A percentile compares a stretch with the other conserved stretches of the same genome.
These are phyloP conservation scores for Drosophila parthenogenetica DNA, from an alignment of 2,888 invertebrate species.

Conservation along the genomic window DNA sequence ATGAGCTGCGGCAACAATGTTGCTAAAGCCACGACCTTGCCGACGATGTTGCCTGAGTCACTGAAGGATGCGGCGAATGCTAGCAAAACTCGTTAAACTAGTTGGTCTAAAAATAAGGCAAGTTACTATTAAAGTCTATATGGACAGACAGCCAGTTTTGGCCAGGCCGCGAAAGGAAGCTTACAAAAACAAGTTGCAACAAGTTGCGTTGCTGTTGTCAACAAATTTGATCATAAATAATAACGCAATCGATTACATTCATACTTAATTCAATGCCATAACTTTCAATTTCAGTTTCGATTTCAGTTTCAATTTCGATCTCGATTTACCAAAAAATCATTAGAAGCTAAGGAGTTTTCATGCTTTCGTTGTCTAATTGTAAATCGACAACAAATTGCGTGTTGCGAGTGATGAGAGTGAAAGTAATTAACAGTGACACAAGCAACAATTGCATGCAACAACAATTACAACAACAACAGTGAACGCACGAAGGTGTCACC, in stretches of 20 bases:
- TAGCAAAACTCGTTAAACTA: constrained; percentile 66
- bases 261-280: constrained; percentile 31
- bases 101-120: constrained; percentile 63
- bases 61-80: constrained; percentile 52
- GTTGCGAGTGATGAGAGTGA: constrained; percentile 56
- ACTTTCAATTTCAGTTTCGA: constrained; percentile 60
- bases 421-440: constrained; percentile 70
- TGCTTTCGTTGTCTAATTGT: constrained; percentile 57
- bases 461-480: constrained; percentile 1
- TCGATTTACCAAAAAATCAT: constrained; percentile 32
- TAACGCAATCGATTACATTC: constrained; percentile 55
- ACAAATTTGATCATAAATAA: constrained; percentile 55
- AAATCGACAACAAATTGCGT: constrained; percentile 61
- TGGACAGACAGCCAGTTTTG: constrained; percentile 7
- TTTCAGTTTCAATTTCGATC: constrained; percentile 34
- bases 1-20: constrained; percentile 59
- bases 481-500: constrained; percentile 62
- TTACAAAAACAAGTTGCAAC: constrained; percentile 24
- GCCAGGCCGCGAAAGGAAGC: constrained; percentile 28
- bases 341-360: constrained; percentile 36
- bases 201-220: constrained; percentile 26
- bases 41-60: constrained; percentile 15
- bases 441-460: constrained; percentile 1
- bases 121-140: constrained; percentile 44
- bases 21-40: constrained; percentile 66